Conservation (phyloP, 2,797 vertebrate genomes). For the Sebastes elongatus region DNA sequence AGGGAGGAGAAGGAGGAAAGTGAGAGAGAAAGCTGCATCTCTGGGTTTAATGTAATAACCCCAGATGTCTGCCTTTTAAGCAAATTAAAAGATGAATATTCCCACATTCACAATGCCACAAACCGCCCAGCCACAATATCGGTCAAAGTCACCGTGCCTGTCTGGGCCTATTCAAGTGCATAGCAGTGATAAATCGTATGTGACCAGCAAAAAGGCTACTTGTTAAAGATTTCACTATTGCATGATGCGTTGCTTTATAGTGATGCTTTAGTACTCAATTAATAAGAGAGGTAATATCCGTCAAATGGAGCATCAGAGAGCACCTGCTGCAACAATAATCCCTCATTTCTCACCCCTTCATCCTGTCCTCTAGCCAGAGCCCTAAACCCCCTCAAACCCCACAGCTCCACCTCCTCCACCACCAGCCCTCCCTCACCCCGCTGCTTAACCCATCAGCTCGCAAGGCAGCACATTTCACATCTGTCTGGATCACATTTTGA, state of each 20-base stretch:
- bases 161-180: not conserved
- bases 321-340: conserved; percentile 63
- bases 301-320: conserved; percentile 23
- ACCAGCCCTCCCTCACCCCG: conserved; percentile 2
- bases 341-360: conserved; percentile 43
- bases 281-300: conserved; percentile 1
- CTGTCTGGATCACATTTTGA: conserved; percentile 62
- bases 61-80: conserved; percentile 62
- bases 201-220: not conserved
- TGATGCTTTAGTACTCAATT: not conserved
- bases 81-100: conserved; percentile 62
- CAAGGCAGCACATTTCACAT: conserved; percentile 58
- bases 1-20: not conserved
- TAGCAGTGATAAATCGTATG: not conserved
- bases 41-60: conserved; percentile 65
- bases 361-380: conserved; percentile 18
- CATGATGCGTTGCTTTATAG: not conserved
- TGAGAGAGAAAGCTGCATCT: conserved; percentile 50
- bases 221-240: not conserved
- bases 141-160: not conserved
- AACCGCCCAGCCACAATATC: conserved; percentile 3
- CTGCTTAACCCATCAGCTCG: conserved; percentile 65
- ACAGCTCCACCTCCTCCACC: not conserved
- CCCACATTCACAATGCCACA: conserved; percentile 43
- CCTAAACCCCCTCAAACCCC: not conserved